Percentiles rank a stretch among this genome's conserved stretches.
phyloP scores from a whole-genome alignment of 2,113 vertebrate genomes.

The Leptosomus discolor region DNA sequence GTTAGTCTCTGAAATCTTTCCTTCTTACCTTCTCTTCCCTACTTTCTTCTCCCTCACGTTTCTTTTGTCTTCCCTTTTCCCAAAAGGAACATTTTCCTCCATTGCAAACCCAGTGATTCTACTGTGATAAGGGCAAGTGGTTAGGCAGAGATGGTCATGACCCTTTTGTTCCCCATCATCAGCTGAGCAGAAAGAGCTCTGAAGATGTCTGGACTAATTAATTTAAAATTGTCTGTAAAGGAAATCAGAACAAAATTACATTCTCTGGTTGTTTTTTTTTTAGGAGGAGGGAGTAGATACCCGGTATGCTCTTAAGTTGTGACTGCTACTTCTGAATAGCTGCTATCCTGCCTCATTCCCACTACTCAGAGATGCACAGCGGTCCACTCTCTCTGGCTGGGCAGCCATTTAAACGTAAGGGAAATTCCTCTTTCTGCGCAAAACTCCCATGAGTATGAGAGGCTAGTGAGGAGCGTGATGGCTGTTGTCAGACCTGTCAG shows the following conservation, averaged over 20 bases:
- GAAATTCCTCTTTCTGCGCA: not conserved
- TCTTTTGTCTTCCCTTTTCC: not conserved
- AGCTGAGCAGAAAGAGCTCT: not conserved
- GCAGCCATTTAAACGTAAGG: not conserved
- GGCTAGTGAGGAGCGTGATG: fast-evolving
- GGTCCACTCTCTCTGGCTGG: not conserved
- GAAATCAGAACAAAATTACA: not conserved
- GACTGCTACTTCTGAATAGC: not conserved
- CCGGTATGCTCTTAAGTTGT: not conserved
- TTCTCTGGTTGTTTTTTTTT: not conserved
- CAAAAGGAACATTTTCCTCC: not conserved
- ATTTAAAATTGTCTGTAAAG: not conserved
- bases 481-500: not conserved
- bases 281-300: not conserved
- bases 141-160: not conserved
- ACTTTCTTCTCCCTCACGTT: not conserved
- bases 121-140: not conserved
- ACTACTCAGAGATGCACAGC: not conserved
- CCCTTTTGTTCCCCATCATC: not conserved
- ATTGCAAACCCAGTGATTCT: not conserved
- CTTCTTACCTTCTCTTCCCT: not conserved
- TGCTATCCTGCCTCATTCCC: not conserved
- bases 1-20: not conserved
- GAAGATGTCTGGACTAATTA: not conserved
- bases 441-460: not conserved